phyloP scores from a whole-genome alignment of 2,113 vertebrate species.

The Plecturocebus donacophilus region DNA sequence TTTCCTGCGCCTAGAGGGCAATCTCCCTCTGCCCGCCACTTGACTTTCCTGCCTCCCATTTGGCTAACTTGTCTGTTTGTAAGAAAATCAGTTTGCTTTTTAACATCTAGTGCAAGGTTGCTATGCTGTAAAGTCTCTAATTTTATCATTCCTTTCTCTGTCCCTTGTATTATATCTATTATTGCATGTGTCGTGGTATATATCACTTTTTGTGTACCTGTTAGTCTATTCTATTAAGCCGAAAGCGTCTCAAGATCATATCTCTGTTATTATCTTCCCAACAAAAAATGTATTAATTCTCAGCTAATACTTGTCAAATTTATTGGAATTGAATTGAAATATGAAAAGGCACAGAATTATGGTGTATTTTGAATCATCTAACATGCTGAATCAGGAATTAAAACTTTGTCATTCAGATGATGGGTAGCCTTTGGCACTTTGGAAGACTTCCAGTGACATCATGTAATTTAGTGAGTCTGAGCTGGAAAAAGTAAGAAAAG shows the following conservation, averaged over 20 bases:
- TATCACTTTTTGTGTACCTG: neutral
- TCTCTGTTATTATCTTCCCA: neutral
- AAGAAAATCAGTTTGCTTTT: neutral
- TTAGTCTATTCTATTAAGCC: neutral
- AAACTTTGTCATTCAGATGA: neutral
- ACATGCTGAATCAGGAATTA: neutral
- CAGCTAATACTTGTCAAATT: neutral
- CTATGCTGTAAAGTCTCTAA: neutral
- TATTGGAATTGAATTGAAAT: conserved; percentile 27
- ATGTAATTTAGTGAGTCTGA: neutral
- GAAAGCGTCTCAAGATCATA: neutral
- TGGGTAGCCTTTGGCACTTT: neutral
- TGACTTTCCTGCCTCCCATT: rapidly evolving
- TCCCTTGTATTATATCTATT: neutral
- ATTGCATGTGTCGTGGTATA: neutral
- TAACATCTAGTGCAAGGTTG: neutral
- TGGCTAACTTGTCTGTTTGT: neutral
- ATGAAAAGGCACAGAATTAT: neutral
- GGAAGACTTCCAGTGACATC: neutral
- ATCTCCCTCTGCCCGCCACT: neutral
- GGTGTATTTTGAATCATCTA: neutral
- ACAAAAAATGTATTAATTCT: neutral
- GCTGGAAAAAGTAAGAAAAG: neutral
- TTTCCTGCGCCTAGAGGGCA: neutral
- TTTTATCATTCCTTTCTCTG: neutral